Base-by-base conservation (phyloP, 53 echinoderm and acorn worm genomes). In the Mesocentrotus franciscanus region DNA sequence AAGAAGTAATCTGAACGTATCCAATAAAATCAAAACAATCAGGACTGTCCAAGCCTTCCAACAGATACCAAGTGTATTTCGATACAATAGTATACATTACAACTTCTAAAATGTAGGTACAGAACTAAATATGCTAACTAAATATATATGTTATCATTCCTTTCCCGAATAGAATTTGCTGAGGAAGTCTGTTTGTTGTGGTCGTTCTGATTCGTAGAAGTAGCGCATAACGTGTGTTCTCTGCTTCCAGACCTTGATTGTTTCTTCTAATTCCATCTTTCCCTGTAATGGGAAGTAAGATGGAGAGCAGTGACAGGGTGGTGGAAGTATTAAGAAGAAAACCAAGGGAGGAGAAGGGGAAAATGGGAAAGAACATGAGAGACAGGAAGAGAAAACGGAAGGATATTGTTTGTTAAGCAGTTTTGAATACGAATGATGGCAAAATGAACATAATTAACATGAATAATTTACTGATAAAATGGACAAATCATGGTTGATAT, bases 171-270 rank as follows among this genome's bases (percentile, higher is more conserved):
- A 98, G 95, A 98, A 98, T 96, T 96, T 97, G 32, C 97, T 97
- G 34, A 98, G 92, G 90, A 98, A 98, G 93, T 98, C 99, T n/a
- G 98, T 97, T 72, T 96, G 96, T 34, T 78, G 91, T 39, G 97
- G 96, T 89, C 95, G 93, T 66, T 97, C 97, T 60, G 97, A 96
- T 75, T 98, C 97, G 11, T 97, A 60, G 95, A 99, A 99, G 97
- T 96, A 99, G 30, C 97, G 90, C 99, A 99, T 98, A 55, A 99
- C 66, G 93, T 99, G 99, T 17, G 99, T 96, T 35, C 96, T 92
- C 94, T 99, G 99, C 71, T 99, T 99, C 99, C 99, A 99, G 12
- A 99, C 96, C 29, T 97, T 93, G 75, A 98, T 98, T 24, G 99
- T 99, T 78, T 99, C 99, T 61, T 99, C 98, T 30, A 99, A 91